Base-by-base conservation (phyloP, 2,888 invertebrate species). In the Erebia palarica region DNA sequence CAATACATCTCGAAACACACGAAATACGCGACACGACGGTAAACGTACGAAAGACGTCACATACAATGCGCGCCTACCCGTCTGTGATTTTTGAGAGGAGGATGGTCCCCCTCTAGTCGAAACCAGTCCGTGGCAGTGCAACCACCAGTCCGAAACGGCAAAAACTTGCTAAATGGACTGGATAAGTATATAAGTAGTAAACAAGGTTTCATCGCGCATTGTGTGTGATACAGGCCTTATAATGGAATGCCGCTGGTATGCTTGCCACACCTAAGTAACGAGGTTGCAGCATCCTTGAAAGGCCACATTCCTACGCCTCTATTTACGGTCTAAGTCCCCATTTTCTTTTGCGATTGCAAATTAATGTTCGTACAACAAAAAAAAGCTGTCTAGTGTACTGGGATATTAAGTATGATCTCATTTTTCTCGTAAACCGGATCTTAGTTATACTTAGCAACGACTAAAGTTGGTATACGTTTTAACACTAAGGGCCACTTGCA, bases 211-310 rank as follows among this genome's bases (percentile, higher is more conserved):
- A 10, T 55, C 18, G 16, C 55, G 55, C 55, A 3, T 10, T 18
- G 10, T 18, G 10, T 55, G 55, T 55, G 36, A 36, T 55, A 18
- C 16, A 18, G 16, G 10, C 18, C 18, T 78, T 77, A 81, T 78
- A 81, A 82, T 79, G 91, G 92, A 92, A 93, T 92, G 92, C 81
- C 77, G 89, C 82, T 77, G 81, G 76, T 77, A 78, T 47, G 81
- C 78, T 78, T 80, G 88, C 88, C 92, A 86, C 92, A 88, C 91
- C 92, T 90, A 82, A 66, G 77, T 78, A 82, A 82, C 83, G 89
- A 85, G 86, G 89, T 82, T 75, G 84, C 90, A 87, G 87, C 92
- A 92, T 92, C 93, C 92, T 92, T 92, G 92, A 91, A 83, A 91
- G 90, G 91, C 92, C 88, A 83, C 92, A 92, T 93, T 92, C 92